phyloP scores from a whole-genome alignment of 2,113 vertebrate genomes.

The Donacobius atricapilla region DNA sequence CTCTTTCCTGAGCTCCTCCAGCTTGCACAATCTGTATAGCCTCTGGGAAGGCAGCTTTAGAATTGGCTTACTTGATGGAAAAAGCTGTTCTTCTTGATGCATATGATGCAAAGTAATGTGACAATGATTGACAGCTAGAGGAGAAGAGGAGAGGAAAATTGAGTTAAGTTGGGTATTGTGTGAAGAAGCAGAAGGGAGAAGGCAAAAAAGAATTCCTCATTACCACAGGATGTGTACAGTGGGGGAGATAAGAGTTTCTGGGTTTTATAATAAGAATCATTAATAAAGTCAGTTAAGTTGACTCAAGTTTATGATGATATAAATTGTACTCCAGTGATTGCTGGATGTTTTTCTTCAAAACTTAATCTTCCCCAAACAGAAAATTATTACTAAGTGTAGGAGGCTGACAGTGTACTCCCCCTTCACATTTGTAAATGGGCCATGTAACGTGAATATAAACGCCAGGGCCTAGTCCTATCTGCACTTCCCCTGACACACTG shows the following conservation, averaged over 20 bases:
- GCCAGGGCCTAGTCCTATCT: neutral
- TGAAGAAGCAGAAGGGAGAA: neutral
- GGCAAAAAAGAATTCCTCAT: neutral
- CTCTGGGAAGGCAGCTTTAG: constrained; percentile 22
- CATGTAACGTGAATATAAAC: neutral
- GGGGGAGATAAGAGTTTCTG: neutral
- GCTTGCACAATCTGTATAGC: constrained; percentile 9
- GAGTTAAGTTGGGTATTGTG: neutral
- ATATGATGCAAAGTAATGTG: neutral
- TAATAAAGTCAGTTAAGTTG: neutral
- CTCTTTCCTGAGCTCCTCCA: constrained; percentile 13
- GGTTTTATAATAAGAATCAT: neutral
- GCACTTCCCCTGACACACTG: neutral
- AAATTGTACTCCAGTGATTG: neutral
- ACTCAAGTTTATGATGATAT: neutral
- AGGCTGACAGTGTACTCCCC: neutral
- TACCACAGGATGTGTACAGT: neutral
- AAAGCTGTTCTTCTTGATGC: neutral
- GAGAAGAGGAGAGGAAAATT: neutral
- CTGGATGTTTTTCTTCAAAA: neutral
- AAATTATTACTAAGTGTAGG: neutral
- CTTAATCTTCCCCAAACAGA: neutral
- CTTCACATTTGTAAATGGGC: neutral
- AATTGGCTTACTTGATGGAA: neutral
- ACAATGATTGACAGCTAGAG: neutral